Conservation (phyloP, 2,113 vertebrate species). For the cat (Felis catus) region DNA sequence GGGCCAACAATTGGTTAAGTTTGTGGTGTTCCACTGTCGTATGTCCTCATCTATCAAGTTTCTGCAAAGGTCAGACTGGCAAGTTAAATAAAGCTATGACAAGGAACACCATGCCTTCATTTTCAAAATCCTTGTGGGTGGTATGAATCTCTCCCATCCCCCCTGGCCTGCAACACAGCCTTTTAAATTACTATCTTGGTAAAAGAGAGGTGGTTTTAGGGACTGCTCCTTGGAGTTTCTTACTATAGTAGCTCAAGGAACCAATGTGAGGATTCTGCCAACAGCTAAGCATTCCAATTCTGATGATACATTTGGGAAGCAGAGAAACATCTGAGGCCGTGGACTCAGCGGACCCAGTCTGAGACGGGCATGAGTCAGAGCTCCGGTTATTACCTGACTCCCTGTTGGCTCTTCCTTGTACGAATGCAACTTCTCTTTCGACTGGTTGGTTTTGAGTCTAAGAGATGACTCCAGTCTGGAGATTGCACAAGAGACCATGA, state of each 20-base stretch:
- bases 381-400: not conserved
- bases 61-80: not conserved
- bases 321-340: not conserved
- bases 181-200: not conserved
- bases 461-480: not conserved
- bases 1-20: not conserved
- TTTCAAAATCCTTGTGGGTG: not conserved
- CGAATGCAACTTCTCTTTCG: not conserved
- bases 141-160: not conserved
- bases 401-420: not conserved
- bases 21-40: not conserved
- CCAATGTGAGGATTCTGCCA: not conserved
- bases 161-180: not conserved
- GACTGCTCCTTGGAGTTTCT: not conserved
- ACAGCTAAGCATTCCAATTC: not conserved
- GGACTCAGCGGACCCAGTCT: not conserved
- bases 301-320: not conserved
- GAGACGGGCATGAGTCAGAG: not conserved
- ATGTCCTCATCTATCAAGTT: not conserved
- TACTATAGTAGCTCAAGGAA: not conserved
- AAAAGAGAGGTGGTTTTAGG: not conserved
- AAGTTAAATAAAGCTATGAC: not conserved
- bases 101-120: not conserved
- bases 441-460: not conserved
- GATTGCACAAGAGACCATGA: not conserved